These are phyloP conservation scores for Scomberomorus guttatus DNA, from an alignment of 2,797 vertebrate species.

Conservation along the genomic window DNA sequence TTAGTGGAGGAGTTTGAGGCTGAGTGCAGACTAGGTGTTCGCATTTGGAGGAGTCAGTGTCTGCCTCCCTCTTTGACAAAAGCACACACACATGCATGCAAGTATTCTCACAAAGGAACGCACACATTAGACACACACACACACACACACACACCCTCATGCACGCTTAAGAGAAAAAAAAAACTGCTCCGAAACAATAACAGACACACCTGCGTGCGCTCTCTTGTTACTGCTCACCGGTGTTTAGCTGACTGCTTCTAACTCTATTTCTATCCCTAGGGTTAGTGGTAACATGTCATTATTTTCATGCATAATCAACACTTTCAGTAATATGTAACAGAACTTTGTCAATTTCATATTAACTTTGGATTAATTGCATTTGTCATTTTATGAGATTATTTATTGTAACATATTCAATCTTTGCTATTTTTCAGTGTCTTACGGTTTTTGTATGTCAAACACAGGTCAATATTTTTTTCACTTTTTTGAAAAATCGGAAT, in stretches of 20 bases:
- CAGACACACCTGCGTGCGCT: slow-evolving; percentile 35
- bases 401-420: background rate
- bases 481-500: background rate
- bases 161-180: background rate
- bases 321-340: slow-evolving; percentile 6
- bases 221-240: slow-evolving; percentile 46
- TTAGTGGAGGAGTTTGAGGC: slow-evolving; percentile 56
- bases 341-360: slow-evolving; percentile 11
- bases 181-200: slow-evolving; percentile 37
- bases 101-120: background rate
- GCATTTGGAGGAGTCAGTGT: slow-evolving; percentile 46
- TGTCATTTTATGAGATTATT: background rate
- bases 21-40: slow-evolving; percentile 35
- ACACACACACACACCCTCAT: background rate
- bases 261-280: slow-evolving; percentile 18
- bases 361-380: slow-evolving; percentile 6
- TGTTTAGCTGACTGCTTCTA: slow-evolving; percentile 17
- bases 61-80: slow-evolving; percentile 16
- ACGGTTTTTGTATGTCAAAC: background rate
- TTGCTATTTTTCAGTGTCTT: background rate
- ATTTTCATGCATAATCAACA: slow-evolving; percentile 15
- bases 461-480: background rate
- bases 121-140: background rate
- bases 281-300: slow-evolving; percentile 11
- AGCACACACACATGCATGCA: background rate